These are phyloP conservation scores for Hippopotamus amphibius DNA, from an alignment of 2,113 vertebrate genomes.

Conservation along the genomic window DNA sequence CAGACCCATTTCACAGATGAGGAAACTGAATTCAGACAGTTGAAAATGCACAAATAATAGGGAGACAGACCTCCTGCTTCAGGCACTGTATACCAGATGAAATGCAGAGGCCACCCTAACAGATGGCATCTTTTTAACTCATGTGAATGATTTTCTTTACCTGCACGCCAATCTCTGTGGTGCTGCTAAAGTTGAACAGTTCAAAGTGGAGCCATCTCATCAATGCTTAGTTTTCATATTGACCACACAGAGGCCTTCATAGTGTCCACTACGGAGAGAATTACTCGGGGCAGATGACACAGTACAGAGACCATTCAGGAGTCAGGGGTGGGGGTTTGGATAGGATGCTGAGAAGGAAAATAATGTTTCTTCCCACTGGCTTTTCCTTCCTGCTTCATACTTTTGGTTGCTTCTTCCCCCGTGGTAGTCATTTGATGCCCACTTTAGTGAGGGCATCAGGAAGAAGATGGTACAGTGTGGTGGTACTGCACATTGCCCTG, in stretches of 20 bases:
- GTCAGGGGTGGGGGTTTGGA: neutral
- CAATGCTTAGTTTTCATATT: neutral
- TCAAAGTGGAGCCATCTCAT: neutral
- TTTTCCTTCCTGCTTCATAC: neutral
- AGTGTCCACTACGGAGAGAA: neutral
- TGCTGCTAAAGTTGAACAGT: neutral
- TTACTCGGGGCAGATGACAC: neutral
- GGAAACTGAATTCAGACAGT: neutral
- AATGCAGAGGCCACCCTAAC: neutral
- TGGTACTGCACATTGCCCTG: no score
- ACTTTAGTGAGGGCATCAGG: neutral
- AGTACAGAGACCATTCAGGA: neutral
- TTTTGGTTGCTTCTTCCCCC: neutral
- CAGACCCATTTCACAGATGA: neutral
- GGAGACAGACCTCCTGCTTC: neutral
- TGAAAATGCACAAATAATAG: neutral
- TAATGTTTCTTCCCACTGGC: neutral
- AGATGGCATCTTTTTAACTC: neutral
- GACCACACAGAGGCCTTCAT: neutral
- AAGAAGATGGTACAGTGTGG: rapidly evolving
- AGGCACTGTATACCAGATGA: neutral
- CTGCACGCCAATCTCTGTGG: neutral
- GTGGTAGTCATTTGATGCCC: neutral
- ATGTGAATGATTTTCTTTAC: neutral
- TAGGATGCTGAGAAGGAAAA: neutral